Conservation (phyloP, 2,113 vertebrate genomes). For the Eolophus roseicapilla region DNA sequence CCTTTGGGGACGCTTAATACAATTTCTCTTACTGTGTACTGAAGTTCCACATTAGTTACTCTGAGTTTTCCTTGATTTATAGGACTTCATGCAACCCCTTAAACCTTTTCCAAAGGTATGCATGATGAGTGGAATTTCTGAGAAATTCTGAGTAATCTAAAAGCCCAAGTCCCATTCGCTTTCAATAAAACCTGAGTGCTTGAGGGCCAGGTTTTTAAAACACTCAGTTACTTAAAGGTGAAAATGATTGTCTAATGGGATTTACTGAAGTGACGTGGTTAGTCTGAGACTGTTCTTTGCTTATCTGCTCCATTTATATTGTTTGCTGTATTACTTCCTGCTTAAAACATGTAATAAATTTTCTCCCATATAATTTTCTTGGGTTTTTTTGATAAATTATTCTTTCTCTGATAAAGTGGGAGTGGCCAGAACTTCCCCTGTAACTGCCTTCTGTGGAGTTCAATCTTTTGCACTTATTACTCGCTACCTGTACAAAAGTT, state of each 20-base stretch:
- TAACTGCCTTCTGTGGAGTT: not conserved
- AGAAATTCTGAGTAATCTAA: constrained; percentile 17
- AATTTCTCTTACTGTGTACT: not conserved
- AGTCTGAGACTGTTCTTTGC: not conserved
- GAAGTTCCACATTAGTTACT: not conserved
- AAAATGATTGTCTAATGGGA: not conserved
- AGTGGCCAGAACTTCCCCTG: not conserved
- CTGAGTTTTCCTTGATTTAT: not conserved
- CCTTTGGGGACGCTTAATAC: not conserved
- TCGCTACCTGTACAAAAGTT: not conserved
- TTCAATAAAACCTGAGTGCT: constrained; percentile 19
- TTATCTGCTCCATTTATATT: constrained; percentile 13
- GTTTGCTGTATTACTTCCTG: constrained; percentile 32
- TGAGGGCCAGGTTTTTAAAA: constrained; percentile 12
- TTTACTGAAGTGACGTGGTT: constrained; percentile 9
- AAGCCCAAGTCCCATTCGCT: not conserved
- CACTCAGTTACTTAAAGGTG: not conserved
- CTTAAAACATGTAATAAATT: not conserved
- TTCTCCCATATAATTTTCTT: not conserved
- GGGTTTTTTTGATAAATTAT: not conserved
- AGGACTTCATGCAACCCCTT: not conserved
- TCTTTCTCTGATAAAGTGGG: not conserved
- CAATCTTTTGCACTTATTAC: not conserved
- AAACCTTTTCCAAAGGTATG: not conserved
- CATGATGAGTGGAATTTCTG: not conserved